phyloP scores from a whole-genome alignment of 2,113 vertebrate species.

The Neodontobutis hainanensis region DNA sequence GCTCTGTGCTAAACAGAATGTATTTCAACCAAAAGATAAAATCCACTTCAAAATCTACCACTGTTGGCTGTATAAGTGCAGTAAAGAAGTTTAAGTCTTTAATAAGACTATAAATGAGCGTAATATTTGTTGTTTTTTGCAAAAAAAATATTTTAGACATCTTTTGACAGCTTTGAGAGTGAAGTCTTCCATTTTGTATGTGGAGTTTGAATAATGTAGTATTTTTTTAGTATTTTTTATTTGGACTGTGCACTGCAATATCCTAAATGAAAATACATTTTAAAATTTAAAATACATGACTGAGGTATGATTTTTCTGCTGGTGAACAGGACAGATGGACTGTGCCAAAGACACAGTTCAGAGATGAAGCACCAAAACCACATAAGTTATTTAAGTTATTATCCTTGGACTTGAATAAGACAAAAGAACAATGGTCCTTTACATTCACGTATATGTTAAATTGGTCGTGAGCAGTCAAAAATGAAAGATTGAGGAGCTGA shows the following conservation, averaged over 20 bases:
- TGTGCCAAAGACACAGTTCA: constrained; percentile 5
- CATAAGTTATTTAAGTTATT: neutral
- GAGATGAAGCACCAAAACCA: constrained; percentile 2
- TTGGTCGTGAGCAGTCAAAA: constrained; percentile 1
- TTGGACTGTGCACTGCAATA: neutral
- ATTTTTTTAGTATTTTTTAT: neutral
- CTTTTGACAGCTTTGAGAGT: neutral
- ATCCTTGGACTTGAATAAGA: neutral
- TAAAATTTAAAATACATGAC: neutral
- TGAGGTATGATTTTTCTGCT: neutral
- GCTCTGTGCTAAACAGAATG: neutral
- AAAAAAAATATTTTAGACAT: no score
- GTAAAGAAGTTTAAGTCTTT: no score
- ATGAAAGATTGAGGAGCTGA: constrained; percentile 9
- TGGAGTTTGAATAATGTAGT: neutral
- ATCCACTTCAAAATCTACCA: neutral
- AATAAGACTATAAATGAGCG: no score
- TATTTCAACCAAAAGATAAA: neutral
- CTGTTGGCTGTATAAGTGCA: no score
- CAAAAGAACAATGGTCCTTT: neutral
- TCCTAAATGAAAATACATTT: constrained; percentile 1
- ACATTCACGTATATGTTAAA: constrained; percentile 17
- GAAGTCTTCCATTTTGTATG: neutral
- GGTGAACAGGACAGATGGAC: neutral
- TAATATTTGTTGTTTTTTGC: neutral